A percentile compares a stretch with the other conserved stretches of the same genome.
These are phyloP conservation scores for Stenopsyche tienmushanensis DNA, from an alignment of 1,140 invertebrate genomes.

Conservation along the genomic window DNA sequence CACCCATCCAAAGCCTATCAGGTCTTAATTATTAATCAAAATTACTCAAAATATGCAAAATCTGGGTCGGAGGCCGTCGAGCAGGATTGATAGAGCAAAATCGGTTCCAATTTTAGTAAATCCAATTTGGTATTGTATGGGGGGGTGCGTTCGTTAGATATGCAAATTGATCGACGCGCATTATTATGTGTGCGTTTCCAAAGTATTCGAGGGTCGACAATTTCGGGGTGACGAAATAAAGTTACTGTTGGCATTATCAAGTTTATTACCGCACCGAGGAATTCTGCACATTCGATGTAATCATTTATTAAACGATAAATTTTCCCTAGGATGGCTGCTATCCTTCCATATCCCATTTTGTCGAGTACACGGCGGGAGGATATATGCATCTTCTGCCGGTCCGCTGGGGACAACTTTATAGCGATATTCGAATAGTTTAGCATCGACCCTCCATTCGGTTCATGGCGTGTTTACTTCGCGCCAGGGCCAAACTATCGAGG, in stretches of 20 bases:
- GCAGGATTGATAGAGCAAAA: no score
- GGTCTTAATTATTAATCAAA: no score
- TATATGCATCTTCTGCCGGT: conserved; percentile 22
- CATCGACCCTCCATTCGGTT: conserved; percentile 33
- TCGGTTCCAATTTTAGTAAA: no score
- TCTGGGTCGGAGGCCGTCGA: no score
- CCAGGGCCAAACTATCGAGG: conserved; percentile 1
- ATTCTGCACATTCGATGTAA: conserved; percentile 34
- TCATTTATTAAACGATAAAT: conserved; percentile 38
- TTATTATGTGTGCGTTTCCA: neutral
- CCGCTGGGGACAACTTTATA: conserved; percentile 30
- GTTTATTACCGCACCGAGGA: conserved; percentile 33
- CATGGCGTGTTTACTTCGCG: conserved; percentile 28
- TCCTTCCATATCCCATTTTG: conserved; percentile 11
- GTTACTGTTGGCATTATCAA: conserved; percentile 25
- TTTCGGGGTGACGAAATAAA: conserved; percentile 19
- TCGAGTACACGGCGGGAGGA: neutral
- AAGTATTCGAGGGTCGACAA: neutral
- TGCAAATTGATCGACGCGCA: neutral
- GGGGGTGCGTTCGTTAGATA: neutral
- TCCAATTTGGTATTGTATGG: no score
- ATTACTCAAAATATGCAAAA: no score
- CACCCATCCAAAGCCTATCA: no score
- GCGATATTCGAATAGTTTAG: conserved; percentile 37
- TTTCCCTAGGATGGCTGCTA: conserved; percentile 9